Evolutionary conservation across 1,140 invertebrate species (phyloP), one percentile per base, ranked within the genome.

Genomic region (Mamestra configurata): DNA sequence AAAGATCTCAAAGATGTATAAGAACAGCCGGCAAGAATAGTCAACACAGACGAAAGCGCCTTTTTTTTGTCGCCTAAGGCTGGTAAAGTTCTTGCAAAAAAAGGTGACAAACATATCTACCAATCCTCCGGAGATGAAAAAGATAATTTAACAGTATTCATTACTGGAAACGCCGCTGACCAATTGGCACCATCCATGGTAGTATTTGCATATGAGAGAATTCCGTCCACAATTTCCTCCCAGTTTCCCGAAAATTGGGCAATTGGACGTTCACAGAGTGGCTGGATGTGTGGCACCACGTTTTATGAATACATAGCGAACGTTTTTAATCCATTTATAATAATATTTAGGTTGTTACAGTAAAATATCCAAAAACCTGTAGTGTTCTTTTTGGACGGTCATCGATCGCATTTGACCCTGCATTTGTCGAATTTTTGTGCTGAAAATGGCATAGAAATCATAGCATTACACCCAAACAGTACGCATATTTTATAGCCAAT

Each of bases 231-330:
- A 8, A 81, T 92, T 24, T 64, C 82, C 2, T 11, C 27, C 10
- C 79, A 20, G 24, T 61, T 88, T 40, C 88, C 85, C 6, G 76
- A 82, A 43, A 73, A 80, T n/a, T 92, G 90, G 89, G 84, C 79
- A 0, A 82, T 92, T 40, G 92, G 94, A 7, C 79, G 79, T 68
- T 90, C 90, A 18, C 88, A 94, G 22, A 88, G 59, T 79, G 90
- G 93, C 0, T 95, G 95, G 94, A 95, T 94, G 93, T 95, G 85
- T 59, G 80, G 79, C 18, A 85, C 87, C 79, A 85, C 82, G n/a
- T 95, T 95, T 80, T 95, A 83, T 83, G 90, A 95, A 80, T 95
- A 91, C 79, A 80, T 90, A 0, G 81, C 84, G 0, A 92, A 91
- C 83, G 66, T 88, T 59, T 88, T 90, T 46, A 83, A 87, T 68